A percentile compares a stretch with the other conserved stretches of the same genome.
These are phyloP conservation scores for Heteronetta atricapilla DNA, from an alignment of 2,113 vertebrate genomes.

Conservation along the genomic window DNA sequence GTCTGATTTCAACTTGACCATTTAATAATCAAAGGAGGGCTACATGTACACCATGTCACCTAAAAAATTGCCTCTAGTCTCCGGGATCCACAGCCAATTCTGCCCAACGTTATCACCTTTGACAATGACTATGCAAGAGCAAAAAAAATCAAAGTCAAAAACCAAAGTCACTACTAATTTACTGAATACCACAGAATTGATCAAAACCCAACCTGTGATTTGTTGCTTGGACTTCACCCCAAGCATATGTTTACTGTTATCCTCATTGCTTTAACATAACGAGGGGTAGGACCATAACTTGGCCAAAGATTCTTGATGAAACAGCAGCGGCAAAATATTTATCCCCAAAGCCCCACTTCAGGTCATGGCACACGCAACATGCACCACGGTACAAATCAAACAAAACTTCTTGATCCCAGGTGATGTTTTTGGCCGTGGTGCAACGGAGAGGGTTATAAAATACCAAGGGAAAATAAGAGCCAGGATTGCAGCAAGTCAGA, in stretches of 20 bases:
- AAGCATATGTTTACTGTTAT: background rate
- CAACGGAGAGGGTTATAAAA: background rate
- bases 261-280: background rate
- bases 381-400: background rate
- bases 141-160: background rate
- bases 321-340: background rate
- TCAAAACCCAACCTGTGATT: background rate
- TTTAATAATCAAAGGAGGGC: background rate
- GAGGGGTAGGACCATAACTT: background rate
- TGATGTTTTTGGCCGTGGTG: background rate
- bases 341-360: background rate
- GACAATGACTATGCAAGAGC: background rate
- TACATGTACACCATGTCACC: background rate
- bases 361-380: background rate
- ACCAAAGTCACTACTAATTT: background rate
- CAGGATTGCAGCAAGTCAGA: background rate
- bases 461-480: rapidly evolving
- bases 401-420: background rate
- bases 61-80: background rate
- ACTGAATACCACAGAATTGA: background rate
- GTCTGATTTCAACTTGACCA: background rate
- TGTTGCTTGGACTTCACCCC: background rate
- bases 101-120: background rate
- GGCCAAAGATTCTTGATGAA: background rate
- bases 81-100: background rate